Base-by-base conservation (phyloP, 2,113 vertebrate species). In the Donacobius atricapilla region DNA sequence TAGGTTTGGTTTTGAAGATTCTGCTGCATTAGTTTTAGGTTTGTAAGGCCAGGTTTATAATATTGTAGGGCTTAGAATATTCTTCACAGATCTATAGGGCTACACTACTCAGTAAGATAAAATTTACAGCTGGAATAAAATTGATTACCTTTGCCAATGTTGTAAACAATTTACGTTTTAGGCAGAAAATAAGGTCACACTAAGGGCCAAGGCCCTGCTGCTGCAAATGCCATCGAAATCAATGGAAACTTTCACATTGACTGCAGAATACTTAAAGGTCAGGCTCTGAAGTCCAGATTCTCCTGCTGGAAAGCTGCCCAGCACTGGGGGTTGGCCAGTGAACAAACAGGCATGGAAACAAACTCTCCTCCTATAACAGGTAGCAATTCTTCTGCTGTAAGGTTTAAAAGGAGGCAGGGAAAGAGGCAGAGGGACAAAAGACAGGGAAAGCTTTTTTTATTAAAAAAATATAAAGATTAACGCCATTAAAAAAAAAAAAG, bases 181-280 rank as follows among this genome's bases (percentile, higher is more conserved):
- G 40, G 50, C 27, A 70, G 75, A 91, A 90, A 93, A 85, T 69
- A 75, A 89, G 66, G 84, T 85, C 56, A 79, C 22, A 23, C 19
- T 61, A 28, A 75, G 75, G 63, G n/a, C 45, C n/a, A 42, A 72
- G 73, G 25, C 61, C 37, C 33, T 80, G 15, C 33, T 80, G 15
- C 39, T 93, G 23, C 30, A 88, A 84, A 89, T 84, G 66, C 70
- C 47, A 37, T 8, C 80, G 63, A 90, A 93, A 91, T 96, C 90
- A 83, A 63, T 96, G 82, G 70, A 57, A 72, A 79, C 27, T 57
- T 85, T 91, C 57, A 27, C 50, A 42, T 21, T 85, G 72, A 64
- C 69, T 89, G 54, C 48, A 84, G 61, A 79, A 21, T 70, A 63
- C 31, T 39, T 93, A 82, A 92, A 86, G 68, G 80, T 94, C 76